Evolutionary conservation across 2,113 vertebrate species (phyloP), one percentile per base, ranked within the genome.

Genomic region (Cephalopterus ornatus): DNA sequence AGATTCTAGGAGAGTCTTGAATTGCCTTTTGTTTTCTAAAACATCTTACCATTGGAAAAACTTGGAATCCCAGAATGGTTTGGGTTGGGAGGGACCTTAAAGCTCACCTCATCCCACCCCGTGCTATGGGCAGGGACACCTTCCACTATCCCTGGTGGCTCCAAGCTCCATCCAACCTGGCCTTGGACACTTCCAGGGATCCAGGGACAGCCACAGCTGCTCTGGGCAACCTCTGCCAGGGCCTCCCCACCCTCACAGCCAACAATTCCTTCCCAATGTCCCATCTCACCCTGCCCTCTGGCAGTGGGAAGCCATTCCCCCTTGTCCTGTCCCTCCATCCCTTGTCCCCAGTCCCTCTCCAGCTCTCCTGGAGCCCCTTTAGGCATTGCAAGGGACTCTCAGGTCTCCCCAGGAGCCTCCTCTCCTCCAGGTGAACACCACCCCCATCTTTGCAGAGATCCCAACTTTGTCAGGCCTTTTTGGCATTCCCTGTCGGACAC

Each of bases 111-210:
- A 3, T 44, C 19, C 37, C 35, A 73, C 8, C 3, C 32, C 21
- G 4, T 50, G 32, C 63, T 42, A 46, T 6, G 32, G 17, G 14
- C 32, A 80, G 42, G 21, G 11, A 49, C 30, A 56, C 3, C 11
- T 42, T 2, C 42, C 49, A 49, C 49, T 4, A 0, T 6, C 16
- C 49, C 41, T 41, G 26, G 41, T 0, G 14, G 62, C 30, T 63
- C 66, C 49, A 16, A 78, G 41, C 23, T 30, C 6, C 0, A 0
- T 11, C 41, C 56, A 71, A 0, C 47, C 65, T n/a, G 47, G 28
- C n/a, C n/a, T 16, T 5, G 73, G 19, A 0, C 63, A 61, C 11
- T 77, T 0, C 37, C 63, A 87, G 84, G 53, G 44, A 50, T 76
- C 47, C 47, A 49, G 52, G 70, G 35, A 52, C 83, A 67, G 71